Evolutionary conservation across 2,888 invertebrate genomes (phyloP).

Genomic region (Agrilus mali): DNA sequence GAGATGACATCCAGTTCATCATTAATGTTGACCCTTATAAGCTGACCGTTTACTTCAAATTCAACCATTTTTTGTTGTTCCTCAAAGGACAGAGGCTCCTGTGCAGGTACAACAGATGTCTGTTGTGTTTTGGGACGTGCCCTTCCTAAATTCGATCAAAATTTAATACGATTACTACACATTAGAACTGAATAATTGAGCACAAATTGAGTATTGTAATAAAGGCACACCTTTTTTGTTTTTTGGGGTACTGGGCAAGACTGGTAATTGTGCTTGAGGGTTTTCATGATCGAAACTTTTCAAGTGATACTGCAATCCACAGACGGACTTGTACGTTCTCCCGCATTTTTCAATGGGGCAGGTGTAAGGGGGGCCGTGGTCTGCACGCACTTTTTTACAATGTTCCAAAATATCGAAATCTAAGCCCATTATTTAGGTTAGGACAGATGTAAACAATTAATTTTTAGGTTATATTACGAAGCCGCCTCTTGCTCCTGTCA

Average conservation of each 20-base stretch:
- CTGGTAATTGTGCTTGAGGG: constrained; percentile 50
- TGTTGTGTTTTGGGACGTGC: constrained; percentile 5
- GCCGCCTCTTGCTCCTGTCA: too few species aligned
- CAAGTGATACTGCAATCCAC: constrained; percentile 76
- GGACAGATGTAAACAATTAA: not conserved
- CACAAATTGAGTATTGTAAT: not conserved
- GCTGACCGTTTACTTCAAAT: constrained; percentile 66
- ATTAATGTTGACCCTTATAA: constrained; percentile 37
- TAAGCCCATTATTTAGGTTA: constrained; percentile 48
- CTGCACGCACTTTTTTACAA: constrained; percentile 68
- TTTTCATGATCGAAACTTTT: constrained; percentile 77
- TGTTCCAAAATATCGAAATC: constrained; percentile 80
- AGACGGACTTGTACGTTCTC: constrained; percentile 74
- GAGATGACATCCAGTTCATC: constrained; percentile 59
- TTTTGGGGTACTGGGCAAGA: constrained; percentile 41
- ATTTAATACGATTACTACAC: not conserved
- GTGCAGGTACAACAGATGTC: constrained; percentile 39
- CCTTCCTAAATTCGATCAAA: not conserved
- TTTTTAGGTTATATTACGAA: too few species aligned
- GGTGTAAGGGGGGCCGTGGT: constrained; percentile 71
- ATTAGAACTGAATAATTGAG: not conserved
- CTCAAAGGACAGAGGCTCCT: constrained; percentile 67
- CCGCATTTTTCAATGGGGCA: constrained; percentile 79
- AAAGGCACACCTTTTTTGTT: constrained; percentile 43
- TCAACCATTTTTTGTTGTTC: constrained; percentile 78